Evolutionary conservation across 2,888 invertebrate species (phyloP), one percentile per base, ranked within the genome.

Genomic region (Galerucella pusilla): DNA sequence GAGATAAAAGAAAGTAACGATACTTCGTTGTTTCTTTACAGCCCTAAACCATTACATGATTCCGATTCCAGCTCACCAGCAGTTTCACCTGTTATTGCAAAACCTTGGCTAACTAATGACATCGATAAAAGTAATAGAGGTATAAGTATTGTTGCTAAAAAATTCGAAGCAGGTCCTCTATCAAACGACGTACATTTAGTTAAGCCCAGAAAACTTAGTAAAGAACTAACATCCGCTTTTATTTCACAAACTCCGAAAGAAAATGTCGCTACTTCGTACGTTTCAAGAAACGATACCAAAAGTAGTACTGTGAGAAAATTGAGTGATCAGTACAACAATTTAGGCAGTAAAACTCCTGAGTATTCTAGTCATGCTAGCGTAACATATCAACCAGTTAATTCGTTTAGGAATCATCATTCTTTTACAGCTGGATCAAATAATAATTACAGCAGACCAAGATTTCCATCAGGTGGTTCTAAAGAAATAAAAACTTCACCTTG

Each of bases 141-240:
- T 7, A 85, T 90, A 20, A 90, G 88, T 80, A 85, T 90, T 45
- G 90, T 90, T 25, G 89, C 90, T 0, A 87, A 89, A 28, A 91
- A 90, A 85, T 92, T 91, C 81, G 92, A 92, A 73, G 82, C 84
- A 64, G 73, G 81, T n/a, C 52, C 79, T 60, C 78, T 78, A 60
- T 75, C 73, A 66, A 85, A 61, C 25, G 77, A 85, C 80, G 68
- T 73, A 35, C 63, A 68, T 25, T 59, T 75, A n/a, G 20, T 76
- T 70, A 84, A 82, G 80, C 85, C 84, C 0, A 80, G 84, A 65
- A 84, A 82, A 78, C 66, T 84, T 16, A 85, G 84, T 71, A 86
- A 83, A 75, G 87, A 86, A 16, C 67, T 76, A 11, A 77, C 74
- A 54, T 84, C 84, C 71, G 80, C 84, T n/a, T 79, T 80, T 25